Evolutionary conservation across 1,140 invertebrate genomes (phyloP), one percentile per base, ranked within the genome.

Genomic region (Delia radicum): DNA sequence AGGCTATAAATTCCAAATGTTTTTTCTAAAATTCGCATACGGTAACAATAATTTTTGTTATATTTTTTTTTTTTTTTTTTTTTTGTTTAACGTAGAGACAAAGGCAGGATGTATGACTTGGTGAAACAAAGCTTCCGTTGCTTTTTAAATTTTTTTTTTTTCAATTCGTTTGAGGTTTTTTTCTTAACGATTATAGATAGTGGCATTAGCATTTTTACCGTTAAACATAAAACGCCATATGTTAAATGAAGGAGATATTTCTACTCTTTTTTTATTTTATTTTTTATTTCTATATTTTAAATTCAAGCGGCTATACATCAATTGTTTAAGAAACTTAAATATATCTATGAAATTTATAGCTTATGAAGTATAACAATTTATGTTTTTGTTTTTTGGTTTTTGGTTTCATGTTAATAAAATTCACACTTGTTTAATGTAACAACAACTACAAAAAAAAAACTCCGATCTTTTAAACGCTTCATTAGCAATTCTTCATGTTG

Each of bases 171-270:
- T n/a, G n/a, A n/a, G n/a, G n/a, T 15, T 69, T 18, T 33, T 21
- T 69, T 42, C 37, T 69, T 69, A 69, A 69, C 65, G 65, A 69
- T 69, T 69, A 69, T 33, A 69, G 65, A 69, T 69, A 37, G 29
- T 69, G 65, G 29, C 65, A 69, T 69, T 69, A 69, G 65, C 65
- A 69, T 69, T 69, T 69, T 33, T 69, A 69, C 65, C 65, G 65
- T 69, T 69, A 69, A 18, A 18, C 29, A 69, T 7, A 18, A 28
- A n/a, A 31, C 29, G 18, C 1, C 61, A 29, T 26, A 65, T 65
- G 26, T 65, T 63, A 65, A 65, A 65, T 21, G 18, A 69, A 67
- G 31, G 29, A 37, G 65, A 24, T n/a, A n/a, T 69, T 18, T 69
- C 6, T 18, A 18, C 31, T 27, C 26, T 26, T 62, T 62, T 24